These are phyloP conservation scores for Cheilinus undulatus DNA, from an alignment of 2,113 vertebrate species.

Conservation along the genomic window DNA sequence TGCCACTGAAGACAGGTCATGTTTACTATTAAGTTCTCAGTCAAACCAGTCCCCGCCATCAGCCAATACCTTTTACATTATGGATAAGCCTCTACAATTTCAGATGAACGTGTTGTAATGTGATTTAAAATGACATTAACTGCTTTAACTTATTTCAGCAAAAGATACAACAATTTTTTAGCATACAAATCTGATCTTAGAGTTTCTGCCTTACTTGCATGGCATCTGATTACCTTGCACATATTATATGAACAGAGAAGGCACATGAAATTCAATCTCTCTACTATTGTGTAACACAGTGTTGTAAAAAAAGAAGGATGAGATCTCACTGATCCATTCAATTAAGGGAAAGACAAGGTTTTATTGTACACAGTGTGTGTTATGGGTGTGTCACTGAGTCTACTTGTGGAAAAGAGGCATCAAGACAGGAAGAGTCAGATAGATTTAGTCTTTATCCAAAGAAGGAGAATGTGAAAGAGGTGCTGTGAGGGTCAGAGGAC, in stretches of 20 bases:
- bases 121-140: no score
- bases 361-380: background rate
- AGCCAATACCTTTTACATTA: no score
- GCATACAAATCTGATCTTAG: slow-evolving; percentile 5
- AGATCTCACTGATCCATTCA: slow-evolving; percentile 2
- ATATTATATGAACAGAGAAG: slow-evolving; percentile 36
- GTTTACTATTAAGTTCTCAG: no score
- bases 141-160: slow-evolving; percentile 7
- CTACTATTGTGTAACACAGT: slow-evolving; percentile 25
- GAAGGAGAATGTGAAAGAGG: no score
- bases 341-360: background rate
- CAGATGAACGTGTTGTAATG: no score
- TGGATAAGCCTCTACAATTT: no score
- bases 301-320: slow-evolving; percentile 6
- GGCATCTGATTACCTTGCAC: slow-evolving; percentile 51
- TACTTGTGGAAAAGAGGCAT: background rate
- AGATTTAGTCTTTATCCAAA: background rate
- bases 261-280: slow-evolving; percentile 46
- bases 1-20: no score
- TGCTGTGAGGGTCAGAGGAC: background rate
- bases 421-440: background rate
- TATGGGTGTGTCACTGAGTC: background rate
- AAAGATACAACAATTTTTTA: background rate
- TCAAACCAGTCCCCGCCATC: no score
- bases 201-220: slow-evolving; percentile 13